These are phyloP conservation scores for Chloropsis hardwickii DNA, from an alignment of 2,113 vertebrate genomes.

Conservation along the genomic window DNA sequence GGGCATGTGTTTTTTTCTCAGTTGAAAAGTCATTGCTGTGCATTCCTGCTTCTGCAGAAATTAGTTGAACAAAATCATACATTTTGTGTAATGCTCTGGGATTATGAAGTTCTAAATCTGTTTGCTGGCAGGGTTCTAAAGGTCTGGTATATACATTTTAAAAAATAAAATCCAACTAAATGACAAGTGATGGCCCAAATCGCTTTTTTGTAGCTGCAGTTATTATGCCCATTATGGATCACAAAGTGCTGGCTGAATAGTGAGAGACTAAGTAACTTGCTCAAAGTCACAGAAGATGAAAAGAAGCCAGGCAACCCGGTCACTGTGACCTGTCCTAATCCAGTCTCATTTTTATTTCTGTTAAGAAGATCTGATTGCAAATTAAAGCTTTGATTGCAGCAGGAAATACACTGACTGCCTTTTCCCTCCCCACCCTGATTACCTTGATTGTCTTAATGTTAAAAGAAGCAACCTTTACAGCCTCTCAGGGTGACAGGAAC, in stretches of 20 bases:
- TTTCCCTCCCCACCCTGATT: not conserved
- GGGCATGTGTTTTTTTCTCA: not conserved
- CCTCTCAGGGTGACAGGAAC: not conserved
- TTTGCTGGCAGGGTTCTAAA: not conserved
- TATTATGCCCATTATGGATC: not conserved
- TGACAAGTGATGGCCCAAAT: not conserved
- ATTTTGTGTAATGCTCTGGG: not conserved
- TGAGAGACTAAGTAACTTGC: not conserved
- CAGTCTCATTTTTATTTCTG: not conserved
- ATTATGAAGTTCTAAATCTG: not conserved
- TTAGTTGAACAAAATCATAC: not conserved
- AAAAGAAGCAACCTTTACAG: not conserved
- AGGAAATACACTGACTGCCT: not conserved
- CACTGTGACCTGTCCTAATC: not conserved
- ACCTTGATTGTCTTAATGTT: not conserved
- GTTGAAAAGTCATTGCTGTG: not conserved
- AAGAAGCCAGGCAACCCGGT: not conserved
- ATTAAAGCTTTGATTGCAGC: not conserved
- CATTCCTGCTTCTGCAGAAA: not conserved
- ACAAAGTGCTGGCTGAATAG: not conserved
- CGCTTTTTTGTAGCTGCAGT: not conserved
- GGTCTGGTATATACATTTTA: not conserved
- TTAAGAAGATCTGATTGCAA: not conserved
- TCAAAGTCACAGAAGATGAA: not conserved
- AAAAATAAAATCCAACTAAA: not conserved